Percentiles rank a stretch among this genome's conserved stretches.
These are phyloP conservation scores for Campopleginae sp. DNA, from an alignment of 2,888 invertebrate genomes.

Conservation along the genomic window DNA sequence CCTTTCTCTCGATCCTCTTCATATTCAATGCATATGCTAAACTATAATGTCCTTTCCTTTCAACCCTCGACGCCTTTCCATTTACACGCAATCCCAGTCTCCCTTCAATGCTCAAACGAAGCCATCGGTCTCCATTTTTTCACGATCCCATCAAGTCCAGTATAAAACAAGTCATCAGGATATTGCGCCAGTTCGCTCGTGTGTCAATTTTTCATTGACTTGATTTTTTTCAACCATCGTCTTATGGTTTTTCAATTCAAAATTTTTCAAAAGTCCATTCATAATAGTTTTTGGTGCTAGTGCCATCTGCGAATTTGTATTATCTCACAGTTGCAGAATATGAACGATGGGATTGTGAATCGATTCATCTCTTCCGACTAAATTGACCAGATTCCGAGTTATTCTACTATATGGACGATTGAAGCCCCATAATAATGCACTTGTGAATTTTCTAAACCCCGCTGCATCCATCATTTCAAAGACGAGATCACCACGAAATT, in stretches of 20 bases:
- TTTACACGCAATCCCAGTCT: constrained; percentile 39
- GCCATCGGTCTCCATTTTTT: not conserved
- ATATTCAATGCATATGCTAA: constrained; percentile 10
- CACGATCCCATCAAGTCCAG: constrained; percentile 18
- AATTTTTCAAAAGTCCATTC: not conserved
- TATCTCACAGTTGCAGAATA: constrained; percentile 26
- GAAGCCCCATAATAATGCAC: not conserved
- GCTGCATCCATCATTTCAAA: constrained; percentile 30
- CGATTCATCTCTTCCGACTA: constrained; percentile 15
- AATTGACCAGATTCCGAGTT: constrained; percentile 17
- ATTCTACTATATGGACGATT: not conserved
- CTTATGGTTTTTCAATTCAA: not conserved
- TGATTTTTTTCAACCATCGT: not conserved
- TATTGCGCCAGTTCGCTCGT: constrained; percentile 34
- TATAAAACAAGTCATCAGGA: not conserved
- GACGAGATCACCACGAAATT: not conserved
- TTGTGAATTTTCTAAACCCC: constrained; percentile 20
- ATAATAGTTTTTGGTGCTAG: not conserved
- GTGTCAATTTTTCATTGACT: not conserved
- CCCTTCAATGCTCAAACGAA: constrained; percentile 74
- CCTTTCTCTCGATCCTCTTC: not conserved
- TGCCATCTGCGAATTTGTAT: constrained; percentile 4
- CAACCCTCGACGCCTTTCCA: constrained; percentile 7
- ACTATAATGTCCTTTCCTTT: constrained; percentile 18
- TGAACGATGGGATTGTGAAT: not conserved